Evolutionary conservation across 2,888 invertebrate species (phyloP).

Genomic region (Brachynemurus nebulosus): DNA sequence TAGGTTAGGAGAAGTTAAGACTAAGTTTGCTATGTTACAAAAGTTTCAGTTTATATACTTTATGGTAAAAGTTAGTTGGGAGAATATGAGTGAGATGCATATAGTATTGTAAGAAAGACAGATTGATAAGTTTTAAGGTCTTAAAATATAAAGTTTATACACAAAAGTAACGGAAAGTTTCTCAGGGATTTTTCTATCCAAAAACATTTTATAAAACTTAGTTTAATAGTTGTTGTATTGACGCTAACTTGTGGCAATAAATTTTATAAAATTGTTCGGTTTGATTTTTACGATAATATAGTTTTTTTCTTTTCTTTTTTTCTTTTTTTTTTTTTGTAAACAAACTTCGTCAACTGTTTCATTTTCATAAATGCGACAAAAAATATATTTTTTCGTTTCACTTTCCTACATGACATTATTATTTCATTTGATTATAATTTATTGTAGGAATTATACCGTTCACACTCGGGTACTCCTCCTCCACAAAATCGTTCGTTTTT

Average conservation of each 20-base stretch:
- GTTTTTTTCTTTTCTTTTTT: conserved; percentile 2
- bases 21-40: conserved; percentile 31
- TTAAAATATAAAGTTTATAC: conserved; percentile 9
- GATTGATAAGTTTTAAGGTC: conserved; percentile 12
- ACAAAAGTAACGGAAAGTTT: conserved; percentile 11
- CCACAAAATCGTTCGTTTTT: too few relatives aligned
- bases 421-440: too few relatives aligned
- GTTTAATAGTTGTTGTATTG: conserved; percentile 12
- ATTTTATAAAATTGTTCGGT: conserved; percentile 9
- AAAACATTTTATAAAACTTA: conserved; percentile 11
- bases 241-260: conserved; percentile 10
- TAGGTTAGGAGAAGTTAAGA: conserved; percentile 21
- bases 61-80: conserved; percentile 33
- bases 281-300: conserved; percentile 10
- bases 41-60: conserved; percentile 36
- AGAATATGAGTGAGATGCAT: conserved; percentile 3
- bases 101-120: conserved; percentile 3
- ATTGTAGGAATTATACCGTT: too few relatives aligned
- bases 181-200: conserved; percentile 6
- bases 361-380: background rate
- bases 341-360: background rate
- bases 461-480: too few relatives aligned
- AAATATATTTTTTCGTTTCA: too few relatives aligned
- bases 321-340: background rate
- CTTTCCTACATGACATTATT: too few relatives aligned